phyloP scores from a whole-genome alignment of 2,113 vertebrate genomes.

The Stegastes partitus region DNA sequence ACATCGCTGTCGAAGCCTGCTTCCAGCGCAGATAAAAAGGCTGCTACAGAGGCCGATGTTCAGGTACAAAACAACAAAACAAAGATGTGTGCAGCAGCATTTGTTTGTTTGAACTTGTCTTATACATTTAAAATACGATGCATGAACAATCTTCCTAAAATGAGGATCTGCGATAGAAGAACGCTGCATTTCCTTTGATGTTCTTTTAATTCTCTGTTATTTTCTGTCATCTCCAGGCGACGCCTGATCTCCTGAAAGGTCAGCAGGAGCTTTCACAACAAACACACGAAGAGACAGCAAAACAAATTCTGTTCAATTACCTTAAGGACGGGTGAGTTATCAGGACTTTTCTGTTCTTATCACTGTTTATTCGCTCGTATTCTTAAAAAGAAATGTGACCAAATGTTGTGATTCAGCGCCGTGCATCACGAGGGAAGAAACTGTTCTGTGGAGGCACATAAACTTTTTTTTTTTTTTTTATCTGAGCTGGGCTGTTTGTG shows the following conservation, averaged over 20 bases:
- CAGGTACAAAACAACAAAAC: slow-evolving; percentile 78
- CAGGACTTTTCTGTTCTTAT: background rate
- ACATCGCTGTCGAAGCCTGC: slow-evolving; percentile 58
- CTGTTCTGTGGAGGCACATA: slow-evolving; percentile 41
- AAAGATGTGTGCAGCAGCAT: background rate
- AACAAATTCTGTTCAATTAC: slow-evolving; percentile 97
- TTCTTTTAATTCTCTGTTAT: slow-evolving; percentile 34
- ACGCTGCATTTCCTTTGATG: background rate
- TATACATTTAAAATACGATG: background rate
- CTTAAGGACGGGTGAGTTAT: slow-evolving; percentile 95
- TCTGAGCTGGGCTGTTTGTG: slow-evolving; percentile 67
- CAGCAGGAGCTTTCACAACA: slow-evolving; percentile 94
- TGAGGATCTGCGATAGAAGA: too few species aligned
- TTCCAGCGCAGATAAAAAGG: slow-evolving; percentile 49
- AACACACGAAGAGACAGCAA: slow-evolving; percentile 96
- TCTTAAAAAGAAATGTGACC: background rate
- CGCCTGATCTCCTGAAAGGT: slow-evolving; percentile 96
- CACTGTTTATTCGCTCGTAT: background rate
- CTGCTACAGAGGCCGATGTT: slow-evolving; percentile 66
- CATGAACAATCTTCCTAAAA: too few species aligned
- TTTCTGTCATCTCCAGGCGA: slow-evolving; percentile 84
- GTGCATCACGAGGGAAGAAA: slow-evolving; percentile 31
- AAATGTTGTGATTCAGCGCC: background rate
- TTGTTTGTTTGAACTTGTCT: slow-evolving; percentile 1
- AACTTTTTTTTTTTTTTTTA: slow-evolving; percentile 65